These are phyloP conservation scores for Lagocephalus sceleratus DNA, from an alignment of 2,797 vertebrate species.

Conservation along the genomic window DNA sequence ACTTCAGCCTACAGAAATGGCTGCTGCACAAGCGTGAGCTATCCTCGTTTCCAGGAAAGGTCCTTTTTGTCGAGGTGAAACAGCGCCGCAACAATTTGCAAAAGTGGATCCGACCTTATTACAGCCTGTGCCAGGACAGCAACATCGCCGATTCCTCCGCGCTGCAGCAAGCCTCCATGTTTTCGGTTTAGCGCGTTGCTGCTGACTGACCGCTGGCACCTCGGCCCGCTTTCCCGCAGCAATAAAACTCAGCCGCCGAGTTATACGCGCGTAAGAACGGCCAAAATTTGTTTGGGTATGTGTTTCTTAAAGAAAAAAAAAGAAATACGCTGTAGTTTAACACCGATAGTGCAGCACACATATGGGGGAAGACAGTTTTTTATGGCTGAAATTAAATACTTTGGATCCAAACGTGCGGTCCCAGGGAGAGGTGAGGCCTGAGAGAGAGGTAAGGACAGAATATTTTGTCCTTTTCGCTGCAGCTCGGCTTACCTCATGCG, in stretches of 20 bases:
- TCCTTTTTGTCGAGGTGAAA: neutral
- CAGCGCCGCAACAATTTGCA: conserved; percentile 2
- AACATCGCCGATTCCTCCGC: conserved; percentile 2
- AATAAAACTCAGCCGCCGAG: conserved; percentile 17
- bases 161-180: too few species aligned
- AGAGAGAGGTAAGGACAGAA: conserved; percentile 22
- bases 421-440: conserved; percentile 7
- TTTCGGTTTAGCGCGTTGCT: conserved; percentile 11
- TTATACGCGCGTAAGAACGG: conserved; percentile 15
- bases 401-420: conserved; percentile 5
- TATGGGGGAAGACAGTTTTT: neutral
- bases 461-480: conserved; percentile 25
- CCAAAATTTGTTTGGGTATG: conserved; percentile 1
- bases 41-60: conserved; percentile 21
- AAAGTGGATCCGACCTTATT: conserved; percentile 17
- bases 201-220: conserved; percentile 15
- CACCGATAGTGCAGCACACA: neutral
- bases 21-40: conserved; percentile 8
- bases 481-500: conserved; percentile 6
- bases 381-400: conserved; percentile 5
- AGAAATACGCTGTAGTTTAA: conserved; percentile 15
- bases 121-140: conserved; percentile 9
- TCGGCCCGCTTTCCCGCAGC: conserved; percentile 11
- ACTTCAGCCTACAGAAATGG: conserved; percentile 13
- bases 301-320: conserved; percentile 11